phyloP scores from a whole-genome alignment of 2,113 vertebrate species.

The Muscicapa adusta region DNA sequence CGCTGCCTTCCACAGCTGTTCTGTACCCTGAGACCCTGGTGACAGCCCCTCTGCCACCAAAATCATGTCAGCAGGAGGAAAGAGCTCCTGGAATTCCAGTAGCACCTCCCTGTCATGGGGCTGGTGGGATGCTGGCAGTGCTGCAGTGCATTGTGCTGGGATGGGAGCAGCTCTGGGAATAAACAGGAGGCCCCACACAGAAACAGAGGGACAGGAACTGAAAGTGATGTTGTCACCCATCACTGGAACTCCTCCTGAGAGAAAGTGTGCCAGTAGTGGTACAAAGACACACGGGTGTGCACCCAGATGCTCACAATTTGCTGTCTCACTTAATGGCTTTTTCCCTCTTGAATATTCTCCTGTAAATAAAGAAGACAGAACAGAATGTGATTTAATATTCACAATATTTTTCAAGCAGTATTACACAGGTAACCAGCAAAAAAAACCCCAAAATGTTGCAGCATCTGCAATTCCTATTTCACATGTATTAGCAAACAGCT shows the following conservation, averaged over 20 bases:
- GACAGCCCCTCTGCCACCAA: background rate
- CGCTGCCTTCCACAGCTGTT: background rate
- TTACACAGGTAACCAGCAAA: background rate
- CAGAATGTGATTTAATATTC: background rate
- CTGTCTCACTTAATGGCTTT: background rate
- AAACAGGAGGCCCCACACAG: background rate
- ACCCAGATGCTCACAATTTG: background rate
- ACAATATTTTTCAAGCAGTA: background rate
- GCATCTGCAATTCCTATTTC: background rate
- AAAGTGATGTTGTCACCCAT: background rate
- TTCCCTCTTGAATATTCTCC: background rate
- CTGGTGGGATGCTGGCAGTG: background rate
- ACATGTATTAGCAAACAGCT: background rate
- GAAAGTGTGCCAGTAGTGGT: background rate
- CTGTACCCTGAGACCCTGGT: rapidly evolving
- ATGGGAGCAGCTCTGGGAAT: background rate
- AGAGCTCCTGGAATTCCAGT: constrained; percentile 48
- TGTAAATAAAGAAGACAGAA: background rate
- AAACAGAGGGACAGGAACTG: background rate
- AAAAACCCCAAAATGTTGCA: background rate
- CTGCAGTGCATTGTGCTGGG: background rate
- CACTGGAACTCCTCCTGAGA: background rate
- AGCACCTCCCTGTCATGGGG: background rate
- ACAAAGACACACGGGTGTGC: background rate
- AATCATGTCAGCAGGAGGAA: background rate